Evolutionary conservation across 1,140 invertebrate species (phyloP), one percentile per base, ranked within the genome.

Genomic region (Drosophila nannoptera): DNA sequence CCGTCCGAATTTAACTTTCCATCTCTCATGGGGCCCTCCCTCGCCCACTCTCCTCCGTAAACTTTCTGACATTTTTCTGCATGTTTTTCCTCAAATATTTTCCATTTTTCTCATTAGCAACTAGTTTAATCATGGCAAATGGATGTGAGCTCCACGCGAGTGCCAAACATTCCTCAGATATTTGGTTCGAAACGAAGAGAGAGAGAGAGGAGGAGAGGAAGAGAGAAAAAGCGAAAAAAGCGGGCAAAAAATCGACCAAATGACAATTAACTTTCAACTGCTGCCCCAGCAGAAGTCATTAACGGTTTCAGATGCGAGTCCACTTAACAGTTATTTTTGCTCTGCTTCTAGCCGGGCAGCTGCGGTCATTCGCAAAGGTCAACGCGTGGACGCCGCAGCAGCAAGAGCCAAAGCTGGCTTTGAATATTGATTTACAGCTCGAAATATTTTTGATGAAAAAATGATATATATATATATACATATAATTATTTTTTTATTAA

Each of bases 381-480:
- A 71, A 54, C 50, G 6, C 40, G 31, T 38, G 11, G 35, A 55
- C 49, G 60, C 43, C 66, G 43, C 31, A 32, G 40, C 35, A 49
- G 22, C 31, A 36, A 29, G 12, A n/a, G 5, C n/a, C 12, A 7
- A 6, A 50, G 48, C 31, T n/a, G 55, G 46, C 52, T 59, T 22
- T 68, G 38, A 45, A 71, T 75, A 78, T 78, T 60, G 76, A 75
- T 78, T 78, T 70, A 60, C 35, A 48, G 32, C 32, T 4, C 43
- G 72, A 31, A 43, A 16, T 14, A 14, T 43, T 43, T 43, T 12
- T 7, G 65, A 83, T 83, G 84, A 78, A 83, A 84, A 54, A 74
- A 75, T 72, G 54, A 68, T 72, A 53, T 58, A 65, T 29, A 35
- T 40, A 11, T 16, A n/a, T 31, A 14, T 49, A 29, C 14, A 46